Conservation (phyloP, 2,797 vertebrate genomes). For the Gouania willdenowi region DNA sequence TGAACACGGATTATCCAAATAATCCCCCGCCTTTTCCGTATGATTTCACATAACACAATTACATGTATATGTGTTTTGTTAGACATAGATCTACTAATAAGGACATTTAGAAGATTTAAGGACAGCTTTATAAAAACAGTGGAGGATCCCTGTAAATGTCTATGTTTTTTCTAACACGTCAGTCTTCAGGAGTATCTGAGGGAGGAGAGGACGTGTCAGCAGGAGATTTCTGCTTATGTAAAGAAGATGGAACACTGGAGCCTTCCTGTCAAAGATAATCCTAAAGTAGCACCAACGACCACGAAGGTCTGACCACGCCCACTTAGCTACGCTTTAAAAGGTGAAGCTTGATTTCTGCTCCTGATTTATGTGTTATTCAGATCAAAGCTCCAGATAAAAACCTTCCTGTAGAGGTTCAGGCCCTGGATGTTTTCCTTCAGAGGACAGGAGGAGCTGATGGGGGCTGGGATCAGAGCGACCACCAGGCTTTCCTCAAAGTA, state of each 20-base stretch:
- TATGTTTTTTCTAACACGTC: too few species aligned
- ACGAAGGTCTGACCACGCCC: slow-evolving; percentile 46
- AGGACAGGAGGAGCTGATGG: slow-evolving; percentile 82
- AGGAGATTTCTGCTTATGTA: slow-evolving; percentile 81
- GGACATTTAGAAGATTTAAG: too few species aligned
- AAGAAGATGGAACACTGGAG: slow-evolving; percentile 86
- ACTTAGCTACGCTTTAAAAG: not conserved
- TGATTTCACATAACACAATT: too few species aligned
- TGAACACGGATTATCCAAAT: too few species aligned
- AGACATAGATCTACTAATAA: too few species aligned
- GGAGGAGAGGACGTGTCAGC: slow-evolving; percentile 80
- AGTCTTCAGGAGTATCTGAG: slow-evolving; percentile 88
- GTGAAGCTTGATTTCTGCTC: not conserved
- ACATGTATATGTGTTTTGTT: too few species aligned
- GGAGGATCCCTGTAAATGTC: too few species aligned
- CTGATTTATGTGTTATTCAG: slow-evolving; percentile 9
- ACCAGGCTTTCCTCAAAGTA: slow-evolving; percentile 84
- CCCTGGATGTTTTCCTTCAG: slow-evolving; percentile 85
- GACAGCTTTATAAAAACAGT: too few species aligned
- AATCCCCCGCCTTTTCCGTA: too few species aligned
- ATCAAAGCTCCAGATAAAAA: slow-evolving; percentile 29
- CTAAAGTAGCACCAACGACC: slow-evolving; percentile 40
- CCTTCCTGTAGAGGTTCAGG: slow-evolving; percentile 79
- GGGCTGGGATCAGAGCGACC: slow-evolving; percentile 90
- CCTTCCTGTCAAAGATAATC: slow-evolving; percentile 48